Conservation (phyloP, 2,113 vertebrate species). For the Coracopsis vasa region DNA sequence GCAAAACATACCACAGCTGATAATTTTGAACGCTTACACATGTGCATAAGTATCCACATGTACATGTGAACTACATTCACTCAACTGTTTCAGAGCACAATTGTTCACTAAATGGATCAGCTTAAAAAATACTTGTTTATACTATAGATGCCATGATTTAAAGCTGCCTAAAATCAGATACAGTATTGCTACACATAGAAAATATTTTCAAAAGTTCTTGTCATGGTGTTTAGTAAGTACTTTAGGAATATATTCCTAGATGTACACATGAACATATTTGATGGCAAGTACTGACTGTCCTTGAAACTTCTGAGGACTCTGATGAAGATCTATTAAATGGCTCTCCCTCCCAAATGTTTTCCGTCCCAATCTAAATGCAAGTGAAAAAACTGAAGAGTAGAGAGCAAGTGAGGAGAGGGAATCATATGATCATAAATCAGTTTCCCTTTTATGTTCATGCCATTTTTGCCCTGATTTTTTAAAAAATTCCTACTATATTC, state of each 20-base stretch:
- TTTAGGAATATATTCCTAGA: neutral
- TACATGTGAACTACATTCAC: neutral
- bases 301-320: neutral
- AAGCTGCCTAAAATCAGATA: neutral
- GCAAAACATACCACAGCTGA: neutral
- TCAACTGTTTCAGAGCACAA: neutral
- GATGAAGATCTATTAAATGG: neutral
- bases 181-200: rapidly evolving
- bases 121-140: neutral
- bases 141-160: neutral
- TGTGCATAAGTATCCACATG: neutral
- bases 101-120: neutral
- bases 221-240: neutral
- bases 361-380: neutral
- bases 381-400: neutral
- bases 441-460: neutral
- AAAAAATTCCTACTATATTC: neutral
- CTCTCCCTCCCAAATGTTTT: neutral
- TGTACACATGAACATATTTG: neutral
- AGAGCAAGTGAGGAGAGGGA: neutral
- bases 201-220: neutral
- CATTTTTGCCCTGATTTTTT: neutral
- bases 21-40: neutral
- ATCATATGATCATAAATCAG: neutral
- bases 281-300: neutral